Base-by-base conservation (phyloP, 2,888 invertebrate species). In the Adela reaumurella region DNA sequence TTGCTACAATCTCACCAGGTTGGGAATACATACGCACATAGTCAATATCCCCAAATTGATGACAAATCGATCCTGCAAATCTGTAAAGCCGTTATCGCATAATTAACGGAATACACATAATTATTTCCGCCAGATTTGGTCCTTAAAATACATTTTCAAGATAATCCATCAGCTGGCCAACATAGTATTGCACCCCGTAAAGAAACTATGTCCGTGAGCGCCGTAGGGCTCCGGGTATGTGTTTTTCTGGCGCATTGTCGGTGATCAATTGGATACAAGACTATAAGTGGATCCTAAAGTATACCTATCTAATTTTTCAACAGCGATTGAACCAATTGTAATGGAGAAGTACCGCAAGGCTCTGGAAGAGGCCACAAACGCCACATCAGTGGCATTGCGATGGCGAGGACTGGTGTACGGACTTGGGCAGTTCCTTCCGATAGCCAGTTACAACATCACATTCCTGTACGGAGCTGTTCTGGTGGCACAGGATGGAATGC, bases 381-480 rank as follows among this genome's bases (percentile, higher is more conserved):
- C 83, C 17, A 82, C 84, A 1, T 67, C 74, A 3, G 74, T 74
- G 50, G 85, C 83, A 58, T 79, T 84, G 10, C 80, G 86, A 41
- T 81, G 85, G 63, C 79, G 89, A 16, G 90, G 90, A 0, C 54
- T 86, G 19, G 87, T 89, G 0, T 84, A 87, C 49, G 87, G 86
- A 0, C 63, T 89, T 49, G 88, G 89, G 0, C 83, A 88, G 50
- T 83, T 87, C 19, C 81, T 85, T 3, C 88, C 89, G 0, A 86
- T 87, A 60, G 66, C 89, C 52, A 86, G 87, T 0, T 90, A 88
- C 60, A 85, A 85, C 18, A 68, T 86, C 6, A 85, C 87, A 19
- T 74, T 88, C 1, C 86, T 85, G 46, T 90, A 90, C 55, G 90
- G 90, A 1, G 86, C 88, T 0, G 70, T 79, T 19, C 67, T 90